These are phyloP conservation scores for mouse (Mus musculus) DNA, from an alignment of 2,113 vertebrate species.

Conservation along the genomic window GRCm39 chr7:44956001-44956500, in stretches of 20 bases:
- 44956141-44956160: too few species aligned
- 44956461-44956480: not conserved
- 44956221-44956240: not conserved
- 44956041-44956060: too few species aligned
- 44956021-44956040: too few species aligned
- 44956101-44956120: too few species aligned
- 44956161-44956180: too few species aligned
- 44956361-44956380: not conserved
- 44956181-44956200: too few species aligned
- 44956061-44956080: too few species aligned
- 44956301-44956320: not conserved
- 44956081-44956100: too few species aligned
- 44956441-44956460: not conserved
- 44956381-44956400: not conserved
- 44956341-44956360: not conserved
- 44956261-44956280: not conserved
- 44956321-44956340: not conserved
- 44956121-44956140: too few species aligned
- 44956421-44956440: not conserved
- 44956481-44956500: not conserved
- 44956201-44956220: not conserved
- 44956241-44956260: not conserved
- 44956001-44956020: too few species aligned
- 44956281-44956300: too few species aligned
- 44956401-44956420: not conserved